Base-by-base conservation (phyloP, 2,888 invertebrate species). In the Mimumesa dahlbomi region DNA sequence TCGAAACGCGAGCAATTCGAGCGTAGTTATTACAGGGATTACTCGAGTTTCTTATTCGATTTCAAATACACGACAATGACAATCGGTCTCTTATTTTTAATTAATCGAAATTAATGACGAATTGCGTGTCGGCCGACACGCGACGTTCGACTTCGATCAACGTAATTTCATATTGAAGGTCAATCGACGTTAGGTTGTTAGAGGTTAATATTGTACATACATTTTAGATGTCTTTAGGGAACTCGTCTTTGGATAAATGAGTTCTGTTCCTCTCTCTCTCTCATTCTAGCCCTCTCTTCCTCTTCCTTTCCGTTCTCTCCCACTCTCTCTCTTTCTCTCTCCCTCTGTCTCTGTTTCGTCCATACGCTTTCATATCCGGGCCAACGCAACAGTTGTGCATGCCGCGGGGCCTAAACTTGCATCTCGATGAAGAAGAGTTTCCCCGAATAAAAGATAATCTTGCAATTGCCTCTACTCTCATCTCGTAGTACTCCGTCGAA, bases 371-470 rank as follows among this genome's bases (percentile, higher is more conserved):
- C 29, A 38, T 2, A 64, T 49, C 34, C 42, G 56, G 40, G 43
- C 18, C 34, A 13, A 42, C 48, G 56, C 63, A 63, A 63, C 63
- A 63, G 63, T 63, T 63, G 63, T 63, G 56, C 48, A n/a, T n/a
- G 34, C 34, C n/a, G 34, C 11, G n/a, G 34, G 34, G 34, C 9
- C 34, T 34, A 34, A 38, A 29, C 7, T 29, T 29, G 6, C 29
- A 29, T 29, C 9, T 29, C 1, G 7, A 29, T 2, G 29, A 6
- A 29, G 29, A 9, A 9, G 29, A 9, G 29, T 29, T 29, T 29
- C 1, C 11, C 9, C 1, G 34, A 34, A n/a, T 9, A n/a, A n/a
- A 7, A n/a, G n/a, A n/a, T 11, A n/a, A 34, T 34, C 34, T 34
- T 34, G 4, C n/a, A 34, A 34, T 11, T n/a, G n/a, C 1, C 25